Base-by-base conservation (phyloP, 1,140 invertebrate genomes). In the Atta texana region DNA sequence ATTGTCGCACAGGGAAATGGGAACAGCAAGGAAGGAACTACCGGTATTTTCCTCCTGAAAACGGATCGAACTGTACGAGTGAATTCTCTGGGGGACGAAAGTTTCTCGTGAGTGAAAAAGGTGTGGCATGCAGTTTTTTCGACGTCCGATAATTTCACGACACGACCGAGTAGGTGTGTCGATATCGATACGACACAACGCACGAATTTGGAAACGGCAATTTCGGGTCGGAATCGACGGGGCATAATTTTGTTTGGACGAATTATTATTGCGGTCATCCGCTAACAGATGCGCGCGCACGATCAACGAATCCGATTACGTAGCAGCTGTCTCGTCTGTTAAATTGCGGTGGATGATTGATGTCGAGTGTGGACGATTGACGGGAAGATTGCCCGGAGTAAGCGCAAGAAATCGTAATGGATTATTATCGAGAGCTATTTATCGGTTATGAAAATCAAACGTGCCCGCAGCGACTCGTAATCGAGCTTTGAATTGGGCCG, bases 181-280 rank as follows among this genome's bases (percentile, higher is more conserved):
- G 21, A 66, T 51, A 16, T 21, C 24, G 28, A 31, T 28, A 21
- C 3, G 12, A 18, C 16, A 39, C 12, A 80, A 71, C 49, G 24
- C 34, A 63, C 49, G 57, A 68, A 88, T 88, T 88, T 85, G 88
- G 74, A 59, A 44, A 74, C 34, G 55, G 31, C 57, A 66, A 76
- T 87, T 90, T 87, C 86, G 75, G 75, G n/a, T 57, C 12, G 75
- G 88, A 87, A 90, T 90, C 86, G 75, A 87, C 55, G 78, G 61
- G 61, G 86, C 89, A 90, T 92, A 92, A 92, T 92, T 92, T 88
- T 90, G 90, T 91, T 92, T 92, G 88, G 92, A 89, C 88, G 90
- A 92, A 91, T 92, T 90, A 92, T 88, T 91, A 91, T 90, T 91
- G 90, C 89, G 90, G 90, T 89, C 88, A 90, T 88, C 87, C 88